phyloP scores from a whole-genome alignment of 2,113 vertebrate genomes.

The Phoenicopterus ruber region DNA sequence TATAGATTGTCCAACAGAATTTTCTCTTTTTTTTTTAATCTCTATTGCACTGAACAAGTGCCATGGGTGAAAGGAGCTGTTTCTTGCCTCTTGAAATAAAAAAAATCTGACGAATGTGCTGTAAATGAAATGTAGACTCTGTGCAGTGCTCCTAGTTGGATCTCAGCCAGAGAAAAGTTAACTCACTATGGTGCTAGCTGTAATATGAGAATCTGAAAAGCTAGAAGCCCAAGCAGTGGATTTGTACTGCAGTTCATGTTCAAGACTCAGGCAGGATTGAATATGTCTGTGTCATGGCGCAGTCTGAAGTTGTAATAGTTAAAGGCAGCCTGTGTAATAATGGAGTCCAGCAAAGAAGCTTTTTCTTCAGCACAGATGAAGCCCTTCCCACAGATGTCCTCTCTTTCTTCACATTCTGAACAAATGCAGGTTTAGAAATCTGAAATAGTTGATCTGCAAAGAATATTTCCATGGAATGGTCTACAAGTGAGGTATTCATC shows the following conservation, averaged over 20 bases:
- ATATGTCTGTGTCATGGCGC: accelerated
- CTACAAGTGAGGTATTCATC: slow-evolving; percentile 22
- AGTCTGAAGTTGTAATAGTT: not conserved
- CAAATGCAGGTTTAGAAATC: not conserved
- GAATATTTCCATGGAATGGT: not conserved
- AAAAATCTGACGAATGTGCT: not conserved
- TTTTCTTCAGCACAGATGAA: not conserved
- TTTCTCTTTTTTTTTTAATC: not conserved
- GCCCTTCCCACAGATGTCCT: not conserved
- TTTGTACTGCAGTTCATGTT: not conserved
- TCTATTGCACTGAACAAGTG: not conserved
- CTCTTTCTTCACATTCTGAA: not conserved
- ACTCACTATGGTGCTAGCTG: not conserved
- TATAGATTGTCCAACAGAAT: not conserved
- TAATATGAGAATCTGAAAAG: not conserved
- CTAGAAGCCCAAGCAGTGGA: not conserved
- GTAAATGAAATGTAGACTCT: not conserved
- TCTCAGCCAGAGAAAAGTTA: not conserved
- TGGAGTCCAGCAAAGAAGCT: not conserved
- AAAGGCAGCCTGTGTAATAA: not conserved
- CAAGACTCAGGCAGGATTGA: not conserved
- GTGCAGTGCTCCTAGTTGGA: not conserved
- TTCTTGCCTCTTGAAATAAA: not conserved
- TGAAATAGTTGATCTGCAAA: not conserved
- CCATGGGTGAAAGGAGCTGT: not conserved